Base-by-base conservation (phyloP, 1,140 invertebrate species). In the Tyrophagus putrescentiae region DNA sequence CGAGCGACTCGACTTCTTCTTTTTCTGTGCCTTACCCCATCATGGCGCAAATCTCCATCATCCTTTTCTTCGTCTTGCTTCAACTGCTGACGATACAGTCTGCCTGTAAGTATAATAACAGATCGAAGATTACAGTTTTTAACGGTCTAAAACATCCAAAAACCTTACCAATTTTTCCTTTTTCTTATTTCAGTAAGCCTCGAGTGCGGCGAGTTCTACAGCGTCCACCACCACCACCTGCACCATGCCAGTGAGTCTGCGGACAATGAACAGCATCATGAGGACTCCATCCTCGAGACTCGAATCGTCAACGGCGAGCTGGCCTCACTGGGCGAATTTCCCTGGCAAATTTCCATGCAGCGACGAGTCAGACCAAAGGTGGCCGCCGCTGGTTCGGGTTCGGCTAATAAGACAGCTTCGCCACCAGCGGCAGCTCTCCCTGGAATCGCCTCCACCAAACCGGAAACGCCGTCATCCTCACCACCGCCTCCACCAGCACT, bases 311-410 rank as follows among this genome's bases (percentile, higher is more conserved):
- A 44, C n/a, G 60, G 60, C 27, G 44, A 27, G 9, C 28, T 60
- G 7, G 50, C 60, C 3, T 21, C 60, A 4, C 25, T 54, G 25
- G 60, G 60, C 11, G 60, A 61, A 44, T 61, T 61, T 44, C 60
- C 60, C 31, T 61, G 50, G 48, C 60, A 61, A 28, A 54, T 61
- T 16, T 42, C 41, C 7, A 33, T 62, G 6, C 57, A 59, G 34
- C 39, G 57, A 11, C 5, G 6, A 1, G 36, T 28, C 23, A 13
- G 27, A 3, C 1, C 28, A 18, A 11, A 6, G 44, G 6, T 29
- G 18, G 5, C 6, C 6, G 44, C 18, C 6, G 23, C 44, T n/a
- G 44, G 44, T 6, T 29, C 44, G 5, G 44, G 44, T n/a, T n/a
- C 13, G 28, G 41, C 2, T 5, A 42, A 42, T 42, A 23, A 34